Evolutionary conservation across 2,797 vertebrate species (phyloP).

Genomic region (Lacerta agilis): DNA sequence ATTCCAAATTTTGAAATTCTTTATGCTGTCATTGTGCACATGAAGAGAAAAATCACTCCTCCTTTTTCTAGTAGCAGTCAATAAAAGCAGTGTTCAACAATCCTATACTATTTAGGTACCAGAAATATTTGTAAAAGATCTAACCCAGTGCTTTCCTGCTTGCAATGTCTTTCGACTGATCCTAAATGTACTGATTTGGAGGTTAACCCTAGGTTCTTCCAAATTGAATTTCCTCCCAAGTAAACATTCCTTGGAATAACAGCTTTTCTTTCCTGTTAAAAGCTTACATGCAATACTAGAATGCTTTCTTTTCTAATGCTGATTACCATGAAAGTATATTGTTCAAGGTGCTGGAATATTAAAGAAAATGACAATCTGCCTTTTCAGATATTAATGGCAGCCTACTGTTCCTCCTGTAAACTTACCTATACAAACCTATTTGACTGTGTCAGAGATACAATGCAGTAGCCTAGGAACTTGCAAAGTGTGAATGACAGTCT

Average conservation of each 20-base stretch:
- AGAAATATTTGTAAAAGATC: background rate
- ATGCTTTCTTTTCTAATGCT: conserved; percentile 6
- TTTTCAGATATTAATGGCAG: conserved; percentile 35
- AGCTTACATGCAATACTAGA: background rate
- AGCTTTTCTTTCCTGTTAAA: background rate
- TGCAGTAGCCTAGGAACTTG: conserved; percentile 36
- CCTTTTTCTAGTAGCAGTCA: background rate
- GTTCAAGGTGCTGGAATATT: conserved; percentile 32
- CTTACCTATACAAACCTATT: conserved; percentile 37
- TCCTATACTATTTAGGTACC: background rate
- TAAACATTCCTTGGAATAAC: conserved; percentile 15
- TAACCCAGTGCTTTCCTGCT: background rate
- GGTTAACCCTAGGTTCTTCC: background rate
- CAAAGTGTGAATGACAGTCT: conserved; percentile 67
- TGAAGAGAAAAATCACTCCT: background rate
- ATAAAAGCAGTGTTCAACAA: background rate
- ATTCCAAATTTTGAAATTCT: conserved; percentile 1
- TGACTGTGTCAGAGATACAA: conserved; percentile 37
- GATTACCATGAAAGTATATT: conserved; percentile 15
- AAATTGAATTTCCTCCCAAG: background rate
- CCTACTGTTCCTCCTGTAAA: conserved; percentile 27
- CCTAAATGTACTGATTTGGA: background rate
- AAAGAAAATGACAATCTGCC: conserved; percentile 9
- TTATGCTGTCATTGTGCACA: background rate
- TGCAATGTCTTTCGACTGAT: background rate